Base-by-base conservation (phyloP, 2,113 vertebrate genomes). In the Pseudorhombus dupliciocellatus region DNA sequence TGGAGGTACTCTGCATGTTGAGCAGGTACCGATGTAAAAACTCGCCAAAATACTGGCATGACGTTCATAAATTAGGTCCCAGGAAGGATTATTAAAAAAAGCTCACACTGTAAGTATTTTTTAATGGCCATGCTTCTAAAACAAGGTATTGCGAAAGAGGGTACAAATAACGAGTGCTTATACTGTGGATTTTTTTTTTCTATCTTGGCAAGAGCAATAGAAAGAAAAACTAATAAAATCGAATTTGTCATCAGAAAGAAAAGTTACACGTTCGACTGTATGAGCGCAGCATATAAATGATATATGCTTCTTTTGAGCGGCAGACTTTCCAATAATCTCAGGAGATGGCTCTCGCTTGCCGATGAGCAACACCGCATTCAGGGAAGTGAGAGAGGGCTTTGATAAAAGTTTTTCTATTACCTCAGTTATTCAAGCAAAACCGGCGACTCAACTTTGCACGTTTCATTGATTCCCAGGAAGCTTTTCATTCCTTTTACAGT, bases 381-480 rank as follows among this genome's bases (percentile, higher is more conserved):
- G 52, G 18, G 72, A 75, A 86, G 62, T 65, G 72, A 84, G 55
- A 73, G 44, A 37, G 21, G 6, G 75, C 81, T 83, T 75, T 84
- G 84, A 85, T 87, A 86, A 85, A 89, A 84, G 76, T 88, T 85
- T 84, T 85, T 89, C 85, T 86, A 87, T 90, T 90, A 83, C 73
- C 73, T 82, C 56, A 69, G 77, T 81, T 81, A 89, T 86, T 86
- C 81, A 84, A 86, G 81, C 84, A 86, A 81, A 86, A 70, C 84
- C 50, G 8, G 70, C 21, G 48, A 75, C 88, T 84, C 75, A 80
- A 79, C 79, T 79, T 44, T 84, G 74, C 79, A 81, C 70, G 76
- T 82, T 85, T 80, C 73, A 82, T 37, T 87, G 80, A 79, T 68
- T 83, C 55, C 64, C 20, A 40, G 79, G 64, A 74, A 79, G 68